phyloP scores from a whole-genome alignment of 1,140 invertebrate genomes.

The Rhagoletis pomonella region DNA sequence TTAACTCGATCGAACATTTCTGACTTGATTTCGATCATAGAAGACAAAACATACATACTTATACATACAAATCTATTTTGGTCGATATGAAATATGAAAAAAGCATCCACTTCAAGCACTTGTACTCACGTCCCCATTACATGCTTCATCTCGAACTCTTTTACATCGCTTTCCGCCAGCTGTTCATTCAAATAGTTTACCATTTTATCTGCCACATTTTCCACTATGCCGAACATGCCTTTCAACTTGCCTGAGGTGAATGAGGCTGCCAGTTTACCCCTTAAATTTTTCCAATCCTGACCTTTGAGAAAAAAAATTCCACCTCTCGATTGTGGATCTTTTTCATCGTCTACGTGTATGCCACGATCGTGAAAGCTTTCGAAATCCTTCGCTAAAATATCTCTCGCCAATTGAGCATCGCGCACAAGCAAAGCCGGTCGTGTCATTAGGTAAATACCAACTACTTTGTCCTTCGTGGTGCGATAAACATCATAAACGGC shows the following conservation, averaged over 20 bases:
- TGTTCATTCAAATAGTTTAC: conserved; percentile 58
- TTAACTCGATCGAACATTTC: too few relatives aligned
- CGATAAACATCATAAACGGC: conserved; percentile 68
- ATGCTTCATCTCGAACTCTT: conserved; percentile 54
- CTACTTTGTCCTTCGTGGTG: conserved; percentile 61
- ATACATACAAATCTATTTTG: not conserved
- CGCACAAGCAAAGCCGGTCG: conserved; percentile 74
- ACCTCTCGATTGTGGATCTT: conserved; percentile 63
- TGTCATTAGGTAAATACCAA: conserved; percentile 68
- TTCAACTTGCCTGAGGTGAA: conserved; percentile 77
- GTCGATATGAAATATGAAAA: not conserved
- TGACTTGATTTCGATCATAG: too few relatives aligned
- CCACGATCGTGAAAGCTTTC: conserved; percentile 74
- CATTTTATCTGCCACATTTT: conserved; percentile 68
- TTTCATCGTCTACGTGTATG: conserved; percentile 70
- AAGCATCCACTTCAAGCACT: not conserved
- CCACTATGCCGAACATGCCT: conserved; percentile 73
- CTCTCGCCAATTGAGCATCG: conserved; percentile 74
- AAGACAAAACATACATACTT: too few relatives aligned
- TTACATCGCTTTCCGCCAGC: conserved; percentile 55
- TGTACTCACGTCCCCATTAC: conserved; percentile 55
- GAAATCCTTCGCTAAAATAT: conserved; percentile 75
- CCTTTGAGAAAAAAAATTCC: conserved; percentile 73
- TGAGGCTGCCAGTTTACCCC: conserved; percentile 75
- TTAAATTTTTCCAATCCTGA: conserved; percentile 75